These are phyloP conservation scores for Lasaia peninsularis DNA, from an alignment of 1,140 invertebrate genomes.

Conservation along the genomic window DNA sequence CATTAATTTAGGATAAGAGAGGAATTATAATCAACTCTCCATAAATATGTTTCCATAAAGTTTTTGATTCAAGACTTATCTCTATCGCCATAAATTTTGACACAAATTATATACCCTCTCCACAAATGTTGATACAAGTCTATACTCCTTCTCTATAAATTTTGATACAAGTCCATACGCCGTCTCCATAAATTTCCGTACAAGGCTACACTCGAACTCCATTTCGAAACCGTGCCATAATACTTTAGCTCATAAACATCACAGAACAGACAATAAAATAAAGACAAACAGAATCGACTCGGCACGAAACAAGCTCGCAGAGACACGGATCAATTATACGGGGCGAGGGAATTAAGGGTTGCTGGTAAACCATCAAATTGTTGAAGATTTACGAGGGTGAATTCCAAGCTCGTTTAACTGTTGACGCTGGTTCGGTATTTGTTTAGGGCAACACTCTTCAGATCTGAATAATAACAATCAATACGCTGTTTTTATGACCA, in stretches of 20 bases:
- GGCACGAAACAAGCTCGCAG: conserved; percentile 48
- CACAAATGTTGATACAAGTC: too few relatives aligned
- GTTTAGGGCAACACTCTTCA: conserved; percentile 32
- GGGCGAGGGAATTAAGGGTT: conserved; percentile 35
- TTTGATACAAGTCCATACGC: too few relatives aligned
- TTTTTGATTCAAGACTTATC: too few relatives aligned
- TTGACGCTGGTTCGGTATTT: conserved; percentile 31
- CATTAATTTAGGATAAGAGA: too few relatives aligned
- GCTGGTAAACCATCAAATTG: conserved; percentile 46
- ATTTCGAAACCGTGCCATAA: conserved; percentile 24
- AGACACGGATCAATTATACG: conserved; percentile 53
- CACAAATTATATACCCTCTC: too few relatives aligned
- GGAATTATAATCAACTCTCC: too few relatives aligned
- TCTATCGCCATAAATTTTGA: too few relatives aligned
- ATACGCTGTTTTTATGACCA: neutral
- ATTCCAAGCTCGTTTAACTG: conserved; percentile 37
- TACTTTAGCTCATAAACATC: conserved; percentile 22
- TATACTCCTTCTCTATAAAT: too few relatives aligned
- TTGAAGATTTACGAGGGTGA: conserved; percentile 48
- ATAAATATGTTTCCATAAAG: too few relatives aligned
- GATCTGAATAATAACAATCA: conserved; percentile 27
- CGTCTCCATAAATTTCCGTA: too few relatives aligned
- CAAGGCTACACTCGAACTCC: too few relatives aligned
- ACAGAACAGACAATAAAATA: conserved; percentile 42
- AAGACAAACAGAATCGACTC: conserved; percentile 41